Evolutionary conservation across 2,113 vertebrate species (phyloP).

Genomic region (Paraplagusia blochii): DNA sequence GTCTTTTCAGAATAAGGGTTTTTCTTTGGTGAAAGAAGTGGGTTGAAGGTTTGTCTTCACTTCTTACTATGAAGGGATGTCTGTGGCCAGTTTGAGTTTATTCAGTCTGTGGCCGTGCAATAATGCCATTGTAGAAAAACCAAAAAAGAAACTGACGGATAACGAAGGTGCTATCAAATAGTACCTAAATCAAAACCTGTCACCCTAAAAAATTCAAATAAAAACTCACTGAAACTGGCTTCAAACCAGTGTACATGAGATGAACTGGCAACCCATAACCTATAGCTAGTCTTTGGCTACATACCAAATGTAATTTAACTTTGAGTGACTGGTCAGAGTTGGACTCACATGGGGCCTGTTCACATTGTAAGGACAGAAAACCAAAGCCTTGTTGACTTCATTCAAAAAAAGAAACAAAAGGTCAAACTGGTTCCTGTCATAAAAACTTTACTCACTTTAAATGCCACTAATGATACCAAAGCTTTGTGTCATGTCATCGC

Average conservation of each 20-base stretch:
- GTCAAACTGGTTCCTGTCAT: slow-evolving; percentile 12
- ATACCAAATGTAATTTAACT: too few relatives aligned
- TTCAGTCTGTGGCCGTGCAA: not conserved
- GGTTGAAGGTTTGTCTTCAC: not conserved
- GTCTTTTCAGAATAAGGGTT: not conserved
- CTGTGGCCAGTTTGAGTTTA: not conserved
- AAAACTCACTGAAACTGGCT: too few relatives aligned
- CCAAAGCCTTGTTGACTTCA: not conserved
- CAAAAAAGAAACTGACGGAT: too few relatives aligned
- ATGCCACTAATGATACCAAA: slow-evolving; percentile 57
- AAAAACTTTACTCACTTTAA: not conserved
- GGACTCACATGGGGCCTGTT: not conserved
- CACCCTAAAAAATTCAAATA: too few relatives aligned
- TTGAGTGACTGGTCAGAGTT: too few relatives aligned
- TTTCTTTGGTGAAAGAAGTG: not conserved
- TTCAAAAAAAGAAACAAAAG: slow-evolving; percentile 9
- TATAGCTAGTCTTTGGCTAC: too few relatives aligned
- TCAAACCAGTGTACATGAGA: too few relatives aligned
- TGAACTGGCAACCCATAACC: too few relatives aligned
- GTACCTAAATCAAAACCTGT: too few relatives aligned
- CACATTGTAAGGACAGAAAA: not conserved
- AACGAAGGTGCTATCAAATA: too few relatives aligned
- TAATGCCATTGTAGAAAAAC: too few relatives aligned
- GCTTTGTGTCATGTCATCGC: slow-evolving; percentile 20
- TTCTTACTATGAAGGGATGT: not conserved